Conservation (phyloP, 2,888 invertebrate genomes). For the Pseudeuparius sepicola region DNA sequence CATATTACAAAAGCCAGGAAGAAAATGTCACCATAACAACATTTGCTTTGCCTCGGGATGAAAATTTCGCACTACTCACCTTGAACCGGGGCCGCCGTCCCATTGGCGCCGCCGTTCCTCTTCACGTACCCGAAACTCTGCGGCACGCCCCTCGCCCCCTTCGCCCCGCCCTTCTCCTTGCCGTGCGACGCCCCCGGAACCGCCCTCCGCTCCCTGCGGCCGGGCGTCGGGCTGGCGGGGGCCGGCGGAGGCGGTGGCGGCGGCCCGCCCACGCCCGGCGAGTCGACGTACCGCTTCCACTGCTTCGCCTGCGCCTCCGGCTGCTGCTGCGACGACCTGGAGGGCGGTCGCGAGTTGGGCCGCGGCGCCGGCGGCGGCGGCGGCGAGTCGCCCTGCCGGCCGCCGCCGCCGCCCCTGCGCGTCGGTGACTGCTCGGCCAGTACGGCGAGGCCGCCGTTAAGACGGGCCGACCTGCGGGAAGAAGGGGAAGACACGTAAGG, state of each 20-base stretch:
- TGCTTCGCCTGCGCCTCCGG: slow-evolving; percentile 33
- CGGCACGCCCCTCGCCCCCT: slow-evolving; percentile 60
- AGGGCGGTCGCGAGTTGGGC: slow-evolving; percentile 26
- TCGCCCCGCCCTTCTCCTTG: slow-evolving; percentile 43
- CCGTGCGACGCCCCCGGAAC: slow-evolving; percentile 34
- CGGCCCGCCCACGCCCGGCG: slow-evolving; percentile 53
- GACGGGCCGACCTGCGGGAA: too few relatives aligned
- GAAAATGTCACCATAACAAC: too few relatives aligned
- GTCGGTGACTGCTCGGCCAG: slow-evolving; percentile 45
- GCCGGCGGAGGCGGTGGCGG: slow-evolving; percentile 46
- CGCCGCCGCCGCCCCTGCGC: slow-evolving; percentile 47
- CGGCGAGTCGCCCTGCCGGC: slow-evolving; percentile 39
- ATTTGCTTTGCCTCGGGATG: too few relatives aligned
- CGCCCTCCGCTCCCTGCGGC: slow-evolving; percentile 37
- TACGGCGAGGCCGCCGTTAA: slow-evolving; percentile 47
- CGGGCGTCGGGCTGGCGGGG: slow-evolving; percentile 37
- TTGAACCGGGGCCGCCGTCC: slow-evolving; percentile 21
- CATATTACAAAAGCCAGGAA: too few relatives aligned
- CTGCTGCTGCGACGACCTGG: slow-evolving; percentile 4
- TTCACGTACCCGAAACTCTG: slow-evolving; percentile 82
- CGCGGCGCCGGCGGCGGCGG: slow-evolving; percentile 39
- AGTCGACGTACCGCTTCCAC: slow-evolving; percentile 56
- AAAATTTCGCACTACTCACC: too few relatives aligned
- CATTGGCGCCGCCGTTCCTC: slow-evolving; percentile 42
- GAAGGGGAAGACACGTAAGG: too few relatives aligned